Evolutionary conservation across 2,797 vertebrate genomes (phyloP).

Genomic region (Sternarchorhynchus goeldii): DNA sequence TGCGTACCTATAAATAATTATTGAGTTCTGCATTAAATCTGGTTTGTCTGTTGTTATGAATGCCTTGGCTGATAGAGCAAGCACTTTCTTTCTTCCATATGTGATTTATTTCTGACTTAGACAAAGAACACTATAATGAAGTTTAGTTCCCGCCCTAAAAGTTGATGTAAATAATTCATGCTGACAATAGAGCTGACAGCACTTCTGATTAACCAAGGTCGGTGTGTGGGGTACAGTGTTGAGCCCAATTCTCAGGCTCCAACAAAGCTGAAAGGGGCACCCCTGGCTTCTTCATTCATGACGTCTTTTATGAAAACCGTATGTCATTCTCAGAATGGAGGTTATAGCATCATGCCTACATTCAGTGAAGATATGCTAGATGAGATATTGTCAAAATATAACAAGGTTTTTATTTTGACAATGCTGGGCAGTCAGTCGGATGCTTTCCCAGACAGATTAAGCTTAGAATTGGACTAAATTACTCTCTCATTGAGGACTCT

Average conservation of each 20-base stretch:
- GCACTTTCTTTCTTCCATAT: background rate
- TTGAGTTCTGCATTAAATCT: background rate
- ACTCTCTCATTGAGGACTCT: background rate
- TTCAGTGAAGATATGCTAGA: background rate
- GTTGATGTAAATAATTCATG: constrained; percentile 38
- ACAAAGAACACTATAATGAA: constrained; percentile 13
- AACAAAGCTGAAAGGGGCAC: background rate
- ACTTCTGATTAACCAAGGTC: background rate
- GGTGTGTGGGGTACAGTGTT: constrained; percentile 12
- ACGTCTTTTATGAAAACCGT: background rate
- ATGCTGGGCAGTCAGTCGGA: background rate
- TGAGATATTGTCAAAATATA: constrained; percentile 2
- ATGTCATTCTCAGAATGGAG: background rate
- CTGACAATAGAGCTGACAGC: constrained; percentile 21
- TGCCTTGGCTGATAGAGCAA: background rate
- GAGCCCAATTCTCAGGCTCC: background rate
- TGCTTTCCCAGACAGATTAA: constrained; percentile 1
- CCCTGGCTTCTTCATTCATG: background rate
- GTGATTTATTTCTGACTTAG: background rate
- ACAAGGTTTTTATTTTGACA: background rate
- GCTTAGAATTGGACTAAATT: background rate
- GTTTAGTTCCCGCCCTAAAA: constrained; percentile 3
- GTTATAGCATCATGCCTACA: too few relatives aligned
- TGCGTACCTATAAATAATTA: background rate
- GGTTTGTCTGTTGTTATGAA: constrained; percentile 4